Conservation (phyloP, 1,140 invertebrate genomes). For the Drosophila teissieri region DNA sequence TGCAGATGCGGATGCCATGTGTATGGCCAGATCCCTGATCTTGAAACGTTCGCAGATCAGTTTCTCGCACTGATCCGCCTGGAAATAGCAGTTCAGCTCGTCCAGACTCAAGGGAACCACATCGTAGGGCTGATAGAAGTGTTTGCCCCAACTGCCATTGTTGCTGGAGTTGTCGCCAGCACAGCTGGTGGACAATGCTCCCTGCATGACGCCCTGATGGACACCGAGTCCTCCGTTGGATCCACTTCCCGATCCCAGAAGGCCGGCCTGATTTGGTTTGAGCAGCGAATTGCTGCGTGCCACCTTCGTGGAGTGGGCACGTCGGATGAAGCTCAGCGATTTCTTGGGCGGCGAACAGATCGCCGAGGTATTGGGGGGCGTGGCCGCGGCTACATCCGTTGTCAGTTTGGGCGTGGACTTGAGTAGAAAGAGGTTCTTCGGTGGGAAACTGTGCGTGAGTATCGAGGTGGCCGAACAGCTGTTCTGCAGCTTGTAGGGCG, state of each 20-base stretch:
- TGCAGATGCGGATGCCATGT: conserved; percentile 33
- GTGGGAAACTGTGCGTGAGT: conserved; percentile 77
- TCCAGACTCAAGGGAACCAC: conserved; percentile 76
- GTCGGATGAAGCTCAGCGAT: conserved; percentile 87
- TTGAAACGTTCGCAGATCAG: conserved; percentile 82
- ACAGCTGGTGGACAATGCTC: conserved; percentile 61
- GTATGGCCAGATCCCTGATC: conserved; percentile 67
- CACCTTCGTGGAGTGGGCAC: conserved; percentile 90
- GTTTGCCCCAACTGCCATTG: conserved; percentile 85
- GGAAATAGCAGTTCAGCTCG: conserved; percentile 76
- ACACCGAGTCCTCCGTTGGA: background rate
- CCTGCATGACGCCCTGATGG: conserved; percentile 63
- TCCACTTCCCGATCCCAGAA: background rate
- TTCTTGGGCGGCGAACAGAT: conserved; percentile 84
- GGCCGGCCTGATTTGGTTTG: conserved; percentile 81
- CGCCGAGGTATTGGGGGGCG: conserved; percentile 14
- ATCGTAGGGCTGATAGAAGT: conserved; percentile 76
- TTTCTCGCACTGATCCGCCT: conserved; percentile 77
- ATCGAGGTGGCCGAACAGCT: conserved; percentile 71
- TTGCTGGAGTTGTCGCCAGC: conserved; percentile 72
- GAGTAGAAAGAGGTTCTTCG: conserved; percentile 81
- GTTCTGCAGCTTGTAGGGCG: conserved; percentile 65
- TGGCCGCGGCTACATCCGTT: conserved; percentile 19
- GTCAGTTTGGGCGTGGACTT: conserved; percentile 78
- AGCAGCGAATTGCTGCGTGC: conserved; percentile 88